phyloP scores from a whole-genome alignment of 2,797 vertebrate species.

The Ctenochaetus hawaiiensis region DNA sequence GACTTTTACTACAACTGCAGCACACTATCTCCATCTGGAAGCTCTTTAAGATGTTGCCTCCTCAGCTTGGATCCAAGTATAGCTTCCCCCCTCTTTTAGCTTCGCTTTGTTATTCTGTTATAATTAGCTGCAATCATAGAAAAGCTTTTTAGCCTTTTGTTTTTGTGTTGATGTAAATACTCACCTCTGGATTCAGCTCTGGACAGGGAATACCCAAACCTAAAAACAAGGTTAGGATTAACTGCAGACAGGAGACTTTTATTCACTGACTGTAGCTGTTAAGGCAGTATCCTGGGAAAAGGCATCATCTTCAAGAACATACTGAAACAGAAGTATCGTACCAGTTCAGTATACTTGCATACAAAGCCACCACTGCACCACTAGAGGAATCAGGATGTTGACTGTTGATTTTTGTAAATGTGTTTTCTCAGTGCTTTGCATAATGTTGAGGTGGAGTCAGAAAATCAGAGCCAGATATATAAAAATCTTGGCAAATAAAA shows the following conservation, averaged over 20 bases:
- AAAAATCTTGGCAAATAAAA: background rate
- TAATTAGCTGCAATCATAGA: constrained; percentile 87
- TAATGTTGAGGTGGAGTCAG: background rate
- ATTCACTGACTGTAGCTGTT: too few relatives aligned
- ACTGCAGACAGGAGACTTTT: too few relatives aligned
- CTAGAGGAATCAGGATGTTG: background rate
- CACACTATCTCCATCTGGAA: constrained; percentile 88
- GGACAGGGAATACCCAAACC: too few relatives aligned
- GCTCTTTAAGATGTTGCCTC: constrained; percentile 88
- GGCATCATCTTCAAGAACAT: too few relatives aligned
- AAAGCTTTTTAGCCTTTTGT: constrained; percentile 87
- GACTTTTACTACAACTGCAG: constrained; percentile 84
- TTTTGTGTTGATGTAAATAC: constrained; percentile 78
- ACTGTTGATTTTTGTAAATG: background rate
- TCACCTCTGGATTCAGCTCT: too few relatives aligned
- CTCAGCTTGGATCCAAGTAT: constrained; percentile 89
- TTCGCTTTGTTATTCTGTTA: constrained; percentile 55
- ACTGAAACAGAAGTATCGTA: too few relatives aligned
- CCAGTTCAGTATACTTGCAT: background rate
- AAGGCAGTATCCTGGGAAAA: too few relatives aligned
- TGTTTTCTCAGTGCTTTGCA: background rate
- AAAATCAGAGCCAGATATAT: too few relatives aligned
- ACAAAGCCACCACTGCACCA: background rate
- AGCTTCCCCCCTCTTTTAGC: constrained; percentile 79
- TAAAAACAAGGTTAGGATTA: too few relatives aligned